These are phyloP conservation scores for Hyles vespertilio DNA, from an alignment of 1,140 invertebrate genomes.

Conservation along the genomic window DNA sequence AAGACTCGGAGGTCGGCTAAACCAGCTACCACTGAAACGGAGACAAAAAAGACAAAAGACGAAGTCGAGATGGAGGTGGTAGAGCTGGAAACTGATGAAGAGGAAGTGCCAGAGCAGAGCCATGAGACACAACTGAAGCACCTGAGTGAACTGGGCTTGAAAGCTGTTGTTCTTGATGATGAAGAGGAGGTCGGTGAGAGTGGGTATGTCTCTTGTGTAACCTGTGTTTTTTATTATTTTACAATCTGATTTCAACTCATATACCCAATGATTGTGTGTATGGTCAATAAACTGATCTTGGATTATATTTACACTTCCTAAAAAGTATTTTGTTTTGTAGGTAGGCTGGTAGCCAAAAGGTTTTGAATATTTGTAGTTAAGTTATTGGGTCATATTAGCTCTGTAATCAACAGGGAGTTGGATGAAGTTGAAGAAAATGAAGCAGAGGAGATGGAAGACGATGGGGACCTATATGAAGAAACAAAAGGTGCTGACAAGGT, in stretches of 20 bases:
- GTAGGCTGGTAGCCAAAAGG: no score
- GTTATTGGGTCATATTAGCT: not conserved
- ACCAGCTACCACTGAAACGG: conserved; percentile 25
- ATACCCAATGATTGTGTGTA: no score
- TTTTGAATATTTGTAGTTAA: no score
- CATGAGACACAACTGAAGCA: conserved; percentile 73
- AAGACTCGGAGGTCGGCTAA: conserved; percentile 49
- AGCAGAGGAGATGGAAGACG: conserved; percentile 34
- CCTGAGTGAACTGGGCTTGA: conserved; percentile 74
- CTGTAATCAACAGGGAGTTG: conserved; percentile 7
- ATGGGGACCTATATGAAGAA: conserved; percentile 63
- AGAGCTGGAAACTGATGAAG: conserved; percentile 38
- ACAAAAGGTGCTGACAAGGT: conserved; percentile 38
- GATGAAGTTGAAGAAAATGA: conserved; percentile 33
- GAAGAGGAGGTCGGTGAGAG: conserved; percentile 41
- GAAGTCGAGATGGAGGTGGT: conserved; percentile 21
- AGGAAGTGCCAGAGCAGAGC: conserved; percentile 57
- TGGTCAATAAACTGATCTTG: no score
- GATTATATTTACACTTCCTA: not conserved
- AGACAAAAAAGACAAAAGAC: conserved; percentile 34
- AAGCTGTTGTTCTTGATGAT: conserved; percentile 47
- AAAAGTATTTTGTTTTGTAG: not conserved
- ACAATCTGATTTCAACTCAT: no score
- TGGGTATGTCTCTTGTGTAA: not conserved
- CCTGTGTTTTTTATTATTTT: no score